Evolutionary conservation across 1,140 invertebrate genomes (phyloP), one percentile per base, ranked within the genome.

Genomic region (Acromyrmex echinatior): DNA sequence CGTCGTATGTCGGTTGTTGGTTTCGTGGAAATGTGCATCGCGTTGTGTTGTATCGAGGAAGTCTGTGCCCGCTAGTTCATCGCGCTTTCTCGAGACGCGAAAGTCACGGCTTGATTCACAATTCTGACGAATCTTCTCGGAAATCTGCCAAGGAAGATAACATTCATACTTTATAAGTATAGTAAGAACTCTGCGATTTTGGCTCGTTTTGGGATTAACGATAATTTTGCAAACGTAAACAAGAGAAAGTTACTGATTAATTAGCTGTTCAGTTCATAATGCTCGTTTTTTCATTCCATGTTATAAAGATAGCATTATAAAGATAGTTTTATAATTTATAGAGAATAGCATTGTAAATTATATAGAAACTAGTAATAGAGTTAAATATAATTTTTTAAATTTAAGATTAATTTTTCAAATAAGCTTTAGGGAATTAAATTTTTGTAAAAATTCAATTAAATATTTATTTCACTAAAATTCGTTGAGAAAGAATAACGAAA

Each of bases 41-140:
- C 87, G 45, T 3, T 56, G 62, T 65, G 60, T 25, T 62, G 45
- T 39, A 60, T 71, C 77, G 65, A 86, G 76, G 87, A 89, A 89
- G 82, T 77, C 49, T 39, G 35, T 39, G 28, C 14, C 12, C 25
- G 21, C 56, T 45, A 16, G 39, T 56, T 74, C 68, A 79, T 86
- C 63, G 58, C 79, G 88, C 87, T 89, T 90, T 89, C 87, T 89
- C 65, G 31, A 86, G 56, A 81, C 70, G 87, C 76, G 88, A 89
- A 90, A 89, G 87, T 35, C 60, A 45, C 71, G 65, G 12, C 31
- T 68, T 10, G 60, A 51, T 76, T 87, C 74, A 80, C 45, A 70
- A 76, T 86, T 70, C 45, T 35, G 21, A 51, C n/a, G 87, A 76
- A 89, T 86, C 70, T 80, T 80, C 53, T 49, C 21, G 76, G 53